Base-by-base conservation (phyloP, 2,888 invertebrate genomes). In the Idaea aversata region DNA sequence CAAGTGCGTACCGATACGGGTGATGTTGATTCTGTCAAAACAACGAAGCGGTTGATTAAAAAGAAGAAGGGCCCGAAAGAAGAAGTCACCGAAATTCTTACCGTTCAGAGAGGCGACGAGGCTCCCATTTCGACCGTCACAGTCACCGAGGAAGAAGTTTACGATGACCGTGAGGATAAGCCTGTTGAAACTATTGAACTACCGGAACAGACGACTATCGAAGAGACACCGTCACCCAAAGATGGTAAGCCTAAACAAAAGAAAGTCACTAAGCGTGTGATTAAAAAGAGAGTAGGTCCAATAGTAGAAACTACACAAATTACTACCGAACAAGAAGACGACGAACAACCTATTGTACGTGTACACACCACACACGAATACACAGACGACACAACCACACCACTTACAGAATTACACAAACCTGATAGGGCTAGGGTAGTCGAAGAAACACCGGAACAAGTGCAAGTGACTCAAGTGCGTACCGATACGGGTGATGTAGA, bases 241-340 rank as follows among this genome's bases (percentile, higher is more conserved):
- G 77, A 84, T 70, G 74, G 82, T 71, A 80, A 78, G 80, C 71
- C 75, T 62, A 74, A 77, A 83, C 35, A 81, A 59, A 78, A 63
- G 65, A 90, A 62, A 63, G 87, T 72, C 70, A 59, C 72, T 74
- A 65, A 75, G 82, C 66, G 62, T 69, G 72, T 78, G 0, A 82
- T 78, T 58, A 83, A 82, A 67, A 75, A 85, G 74, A 79, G 77
- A 59, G 80, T 80, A 68, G 85, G 82, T 60, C 83, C 75, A 3
- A 75, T 68, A 47, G 34, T 70, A 25, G 68, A 70, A 66, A 72
- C 72, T 0, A 75, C 72, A 34, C 61, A 72, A 58, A 68, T 68
- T n/a, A 88, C 86, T 72, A 85, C 79, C 75, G 75, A 84, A 73
- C 71, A 89, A 83, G 78, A 91, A 78, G 79, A 88, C 79, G 88